A percentile compares a stretch with the other conserved stretches of the same genome.
phyloP scores from a whole-genome alignment of 2,113 vertebrate species.

The Hepsetus odoe region DNA sequence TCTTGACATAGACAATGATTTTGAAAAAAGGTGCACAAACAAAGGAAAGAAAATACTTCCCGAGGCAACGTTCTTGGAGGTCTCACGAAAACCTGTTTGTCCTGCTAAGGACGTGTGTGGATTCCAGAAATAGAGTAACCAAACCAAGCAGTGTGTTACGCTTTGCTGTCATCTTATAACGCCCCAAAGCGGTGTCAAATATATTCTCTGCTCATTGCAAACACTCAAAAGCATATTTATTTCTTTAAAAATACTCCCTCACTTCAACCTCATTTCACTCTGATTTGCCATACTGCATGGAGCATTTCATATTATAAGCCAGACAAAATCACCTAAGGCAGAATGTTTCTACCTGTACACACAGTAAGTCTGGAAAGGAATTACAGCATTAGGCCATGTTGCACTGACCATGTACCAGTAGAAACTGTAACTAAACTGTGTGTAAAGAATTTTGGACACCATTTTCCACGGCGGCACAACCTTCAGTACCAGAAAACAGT shows the following conservation, averaged over 20 bases:
- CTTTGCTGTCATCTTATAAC: slow-evolving; percentile 3
- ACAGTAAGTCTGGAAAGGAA: slow-evolving; percentile 1
- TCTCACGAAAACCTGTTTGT: background rate
- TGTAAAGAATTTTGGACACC: too few relatives aligned
- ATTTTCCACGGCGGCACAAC: too few relatives aligned
- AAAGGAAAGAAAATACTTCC: background rate
- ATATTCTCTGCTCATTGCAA: background rate
- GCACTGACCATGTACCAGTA: background rate
- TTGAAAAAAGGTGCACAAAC: background rate
- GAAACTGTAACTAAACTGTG: background rate
- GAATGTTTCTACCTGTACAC: slow-evolving; percentile 9
- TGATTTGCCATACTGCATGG: slow-evolving; percentile 9
- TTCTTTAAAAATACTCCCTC: slow-evolving; percentile 23
- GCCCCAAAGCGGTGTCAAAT: background rate
- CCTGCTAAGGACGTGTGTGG: slow-evolving; percentile 9
- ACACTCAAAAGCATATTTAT: slow-evolving; percentile 16
- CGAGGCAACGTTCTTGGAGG: background rate
- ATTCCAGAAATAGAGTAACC: background rate
- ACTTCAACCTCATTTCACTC: slow-evolving; percentile 26
- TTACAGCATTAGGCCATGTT: slow-evolving; percentile 18
- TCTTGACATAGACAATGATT: background rate
- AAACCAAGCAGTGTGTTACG: background rate
- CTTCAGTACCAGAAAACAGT: too few relatives aligned
- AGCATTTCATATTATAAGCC: background rate
- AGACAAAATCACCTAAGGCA: background rate